These are phyloP conservation scores for Probosciger aterrimus DNA, from an alignment of 2,113 vertebrate species.

Conservation along the genomic window DNA sequence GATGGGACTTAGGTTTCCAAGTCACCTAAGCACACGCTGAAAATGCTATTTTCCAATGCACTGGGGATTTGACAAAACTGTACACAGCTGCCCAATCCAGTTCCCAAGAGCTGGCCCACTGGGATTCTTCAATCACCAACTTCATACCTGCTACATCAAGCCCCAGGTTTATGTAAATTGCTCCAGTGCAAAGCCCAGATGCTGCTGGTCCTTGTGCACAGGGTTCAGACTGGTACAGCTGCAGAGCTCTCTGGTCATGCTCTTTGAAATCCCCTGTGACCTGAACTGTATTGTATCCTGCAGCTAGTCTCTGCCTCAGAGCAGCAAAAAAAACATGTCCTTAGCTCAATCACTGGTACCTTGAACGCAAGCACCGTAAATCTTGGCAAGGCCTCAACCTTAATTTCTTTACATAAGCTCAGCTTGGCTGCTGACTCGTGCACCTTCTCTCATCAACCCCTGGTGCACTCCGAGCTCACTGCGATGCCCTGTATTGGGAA, in stretches of 20 bases:
- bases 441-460: not conserved
- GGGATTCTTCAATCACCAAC: not conserved
- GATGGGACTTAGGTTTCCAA: not conserved
- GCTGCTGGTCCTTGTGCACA: not conserved
- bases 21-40: not conserved
- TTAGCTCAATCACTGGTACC: not conserved
- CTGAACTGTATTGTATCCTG: not conserved
- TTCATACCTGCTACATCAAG: not conserved
- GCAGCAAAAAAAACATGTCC: not conserved
- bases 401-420: slow-evolving; percentile 21
- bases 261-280: not conserved
- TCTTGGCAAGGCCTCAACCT: not conserved
- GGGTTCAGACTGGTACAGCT: not conserved
- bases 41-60: not conserved
- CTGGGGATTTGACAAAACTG: not conserved
- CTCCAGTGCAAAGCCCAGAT: not conserved
- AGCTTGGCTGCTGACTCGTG: not conserved
- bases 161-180: not conserved
- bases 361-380: slow-evolving; percentile 5
- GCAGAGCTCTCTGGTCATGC: not conserved
- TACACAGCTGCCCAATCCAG: not conserved
- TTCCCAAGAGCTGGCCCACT: not conserved
- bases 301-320: not conserved
- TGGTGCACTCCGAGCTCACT: not conserved
- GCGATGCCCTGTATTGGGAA: not conserved